Percentiles rank a stretch among this genome's conserved stretches.
phyloP scores from a whole-genome alignment of 2,113 vertebrate species.

The Micronycteris hirsuta region DNA sequence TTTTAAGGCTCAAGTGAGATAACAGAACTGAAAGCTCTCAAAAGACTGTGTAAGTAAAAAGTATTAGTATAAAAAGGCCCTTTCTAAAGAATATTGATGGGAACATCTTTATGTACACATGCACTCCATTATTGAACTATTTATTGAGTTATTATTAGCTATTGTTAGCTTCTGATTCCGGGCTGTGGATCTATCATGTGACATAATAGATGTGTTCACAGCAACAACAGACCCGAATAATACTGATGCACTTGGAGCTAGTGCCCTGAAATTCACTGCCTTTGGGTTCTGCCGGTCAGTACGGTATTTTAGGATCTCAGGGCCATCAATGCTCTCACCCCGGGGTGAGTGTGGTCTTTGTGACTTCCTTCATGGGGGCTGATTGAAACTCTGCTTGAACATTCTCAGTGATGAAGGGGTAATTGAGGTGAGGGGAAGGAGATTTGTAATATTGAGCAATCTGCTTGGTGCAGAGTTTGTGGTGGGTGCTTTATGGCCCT shows the following conservation, averaged over 20 bases:
- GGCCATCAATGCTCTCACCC: background rate
- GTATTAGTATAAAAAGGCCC: background rate
- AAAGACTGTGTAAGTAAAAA: background rate
- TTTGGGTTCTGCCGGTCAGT: background rate
- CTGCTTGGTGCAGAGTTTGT: background rate
- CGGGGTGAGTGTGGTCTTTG: background rate
- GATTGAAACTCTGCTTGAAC: background rate
- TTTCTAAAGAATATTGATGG: constrained; percentile 36
- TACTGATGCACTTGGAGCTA: background rate
- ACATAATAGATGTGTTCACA: background rate
- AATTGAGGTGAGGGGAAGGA: background rate
- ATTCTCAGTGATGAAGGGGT: background rate
- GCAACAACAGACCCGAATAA: background rate
- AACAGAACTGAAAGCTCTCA: background rate
- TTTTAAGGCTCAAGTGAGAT: background rate
- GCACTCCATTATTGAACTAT: constrained; percentile 10
- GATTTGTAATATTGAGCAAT: accelerated
- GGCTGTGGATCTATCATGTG: background rate
- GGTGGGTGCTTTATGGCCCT: background rate
- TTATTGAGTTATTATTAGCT: constrained; percentile 49
- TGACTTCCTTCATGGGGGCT: background rate
- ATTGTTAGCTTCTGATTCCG: constrained; percentile 13
- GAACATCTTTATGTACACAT: background rate
- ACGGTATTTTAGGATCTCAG: background rate
- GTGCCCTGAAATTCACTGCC: background rate